Percentiles rank a stretch among this genome's conserved stretches.
phyloP scores from a whole-genome alignment of 2,888 invertebrate genomes.

The Epinotia brunnichana region DNA sequence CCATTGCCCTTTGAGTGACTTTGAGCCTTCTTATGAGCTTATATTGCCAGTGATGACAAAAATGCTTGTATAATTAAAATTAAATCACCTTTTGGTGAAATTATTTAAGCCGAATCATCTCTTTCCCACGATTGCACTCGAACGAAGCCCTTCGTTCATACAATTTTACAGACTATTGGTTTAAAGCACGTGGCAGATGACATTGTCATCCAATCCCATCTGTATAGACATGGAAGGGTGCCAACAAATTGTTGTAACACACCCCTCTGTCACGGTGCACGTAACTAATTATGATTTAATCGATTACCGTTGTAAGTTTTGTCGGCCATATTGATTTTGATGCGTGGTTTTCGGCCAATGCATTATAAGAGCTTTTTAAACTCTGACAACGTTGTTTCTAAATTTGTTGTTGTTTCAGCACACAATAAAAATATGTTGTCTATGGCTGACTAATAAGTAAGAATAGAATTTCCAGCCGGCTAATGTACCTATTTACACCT shows the following conservation, averaged over 20 bases:
- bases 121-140: not conserved
- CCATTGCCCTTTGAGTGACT: too few species aligned
- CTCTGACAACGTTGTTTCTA: too few species aligned
- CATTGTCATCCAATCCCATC: conserved; percentile 1
- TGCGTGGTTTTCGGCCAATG: not conserved
- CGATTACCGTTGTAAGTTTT: not conserved
- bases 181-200: not conserved
- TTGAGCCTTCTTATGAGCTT: too few species aligned
- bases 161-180: conserved; percentile 1
- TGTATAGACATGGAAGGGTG: conserved; percentile 1
- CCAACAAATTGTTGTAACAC: not conserved
- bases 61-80: too few species aligned
- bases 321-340: conserved; percentile 1
- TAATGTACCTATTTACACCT: not conserved
- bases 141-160: not conserved
- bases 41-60: too few species aligned
- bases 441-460: too few species aligned
- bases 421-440: too few species aligned
- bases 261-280: conserved; percentile 10
- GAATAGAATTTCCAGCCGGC: too few species aligned
- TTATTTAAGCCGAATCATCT: not conserved
- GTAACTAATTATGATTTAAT: conserved; percentile 3
- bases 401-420: too few species aligned
- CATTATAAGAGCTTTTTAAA: not conserved
- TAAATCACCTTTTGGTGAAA: too few species aligned